Percentiles rank a stretch among this genome's conserved stretches.
These are phyloP conservation scores for Coptotermes formosanus DNA, from an alignment of 1,140 invertebrate species.

Conservation along the genomic window DNA sequence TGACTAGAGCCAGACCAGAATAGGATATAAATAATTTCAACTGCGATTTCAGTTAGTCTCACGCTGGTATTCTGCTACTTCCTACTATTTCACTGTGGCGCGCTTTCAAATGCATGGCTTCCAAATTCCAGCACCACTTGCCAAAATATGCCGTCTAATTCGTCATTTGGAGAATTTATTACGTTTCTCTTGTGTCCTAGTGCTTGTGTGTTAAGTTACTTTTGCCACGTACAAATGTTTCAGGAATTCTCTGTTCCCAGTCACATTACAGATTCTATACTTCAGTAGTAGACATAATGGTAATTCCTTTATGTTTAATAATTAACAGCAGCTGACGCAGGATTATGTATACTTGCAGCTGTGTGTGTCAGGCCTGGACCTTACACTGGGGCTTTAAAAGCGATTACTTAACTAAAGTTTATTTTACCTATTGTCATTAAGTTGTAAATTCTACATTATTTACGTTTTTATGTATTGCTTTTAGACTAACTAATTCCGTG, in stretches of 20 bases:
- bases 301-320: not conserved
- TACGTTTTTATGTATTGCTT: too few species aligned
- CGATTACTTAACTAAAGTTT: too few species aligned
- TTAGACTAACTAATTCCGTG: too few species aligned
- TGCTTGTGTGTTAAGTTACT: not conserved
- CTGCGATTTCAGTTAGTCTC: not conserved
- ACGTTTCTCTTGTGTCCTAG: not conserved
- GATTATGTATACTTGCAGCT: too few species aligned
- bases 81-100: not conserved
- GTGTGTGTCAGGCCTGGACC: too few species aligned
- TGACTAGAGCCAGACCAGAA: not conserved
- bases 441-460: too few species aligned
- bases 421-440: too few species aligned
- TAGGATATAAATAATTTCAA: not conserved
- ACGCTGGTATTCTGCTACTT: not conserved
- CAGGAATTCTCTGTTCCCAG: not conserved
- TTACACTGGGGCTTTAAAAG: too few species aligned
- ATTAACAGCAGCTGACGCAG: not conserved
- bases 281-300: not conserved
- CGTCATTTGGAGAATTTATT: slow-evolving; percentile 19
- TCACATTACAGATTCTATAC: not conserved
- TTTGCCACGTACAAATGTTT: slow-evolving; percentile 3
- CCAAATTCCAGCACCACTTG: not conserved
- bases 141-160: slow-evolving; percentile 12
- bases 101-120: slow-evolving; percentile 1